Conservation (phyloP, 2,888 invertebrate species). For the Allacma fusca region DNA sequence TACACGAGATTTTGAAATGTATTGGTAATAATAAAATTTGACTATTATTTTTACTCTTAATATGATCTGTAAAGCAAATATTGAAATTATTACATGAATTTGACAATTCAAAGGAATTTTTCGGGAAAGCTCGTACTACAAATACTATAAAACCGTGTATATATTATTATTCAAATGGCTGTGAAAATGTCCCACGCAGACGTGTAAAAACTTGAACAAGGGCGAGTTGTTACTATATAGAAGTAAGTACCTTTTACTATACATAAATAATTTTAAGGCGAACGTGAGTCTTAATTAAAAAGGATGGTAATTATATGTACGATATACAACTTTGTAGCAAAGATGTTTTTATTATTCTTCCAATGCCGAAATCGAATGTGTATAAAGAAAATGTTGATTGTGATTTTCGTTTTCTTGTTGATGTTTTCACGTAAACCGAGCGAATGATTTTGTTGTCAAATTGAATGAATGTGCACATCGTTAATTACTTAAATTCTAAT, state of each 20-base stretch:
- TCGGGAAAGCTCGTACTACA: neutral
- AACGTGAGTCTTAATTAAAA: neutral
- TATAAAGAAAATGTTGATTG: conserved; percentile 2
- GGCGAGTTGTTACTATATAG: neutral
- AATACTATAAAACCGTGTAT: neutral
- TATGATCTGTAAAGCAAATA: neutral
- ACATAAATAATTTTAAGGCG: neutral
- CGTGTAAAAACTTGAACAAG: conserved; percentile 6
- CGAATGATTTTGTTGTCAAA: conserved; percentile 3
- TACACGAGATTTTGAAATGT: neutral
- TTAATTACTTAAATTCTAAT: neutral
- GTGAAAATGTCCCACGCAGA: neutral
- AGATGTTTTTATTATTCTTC: conserved; percentile 1
- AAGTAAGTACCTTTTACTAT: neutral
- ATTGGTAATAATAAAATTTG: too few relatives aligned
- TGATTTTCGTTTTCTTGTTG: conserved; percentile 16
- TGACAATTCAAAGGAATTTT: neutral
- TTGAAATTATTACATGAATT: neutral
- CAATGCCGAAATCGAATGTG: neutral
- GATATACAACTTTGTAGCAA: too few relatives aligned
- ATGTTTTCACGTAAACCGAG: conserved; percentile 2
- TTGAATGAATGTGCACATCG: conserved; percentile 2
- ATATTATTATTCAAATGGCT: neutral
- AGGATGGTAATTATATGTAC: neutral
- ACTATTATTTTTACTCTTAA: too few relatives aligned